These are phyloP conservation scores for Colinus virginianus DNA, from an alignment of 2,113 vertebrate species.

Conservation along the genomic window DNA sequence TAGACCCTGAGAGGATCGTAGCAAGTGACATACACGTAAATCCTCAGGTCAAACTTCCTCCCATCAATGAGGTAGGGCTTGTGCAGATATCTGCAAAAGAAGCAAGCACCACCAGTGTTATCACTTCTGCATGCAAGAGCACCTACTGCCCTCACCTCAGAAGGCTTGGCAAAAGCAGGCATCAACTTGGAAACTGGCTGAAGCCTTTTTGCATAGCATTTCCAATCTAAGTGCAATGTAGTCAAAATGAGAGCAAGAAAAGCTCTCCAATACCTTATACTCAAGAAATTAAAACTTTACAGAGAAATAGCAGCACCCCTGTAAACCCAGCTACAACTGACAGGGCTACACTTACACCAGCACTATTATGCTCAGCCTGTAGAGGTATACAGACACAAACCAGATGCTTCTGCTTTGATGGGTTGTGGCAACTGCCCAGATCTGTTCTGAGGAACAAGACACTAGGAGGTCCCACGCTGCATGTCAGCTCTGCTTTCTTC, in stretches of 20 bases:
- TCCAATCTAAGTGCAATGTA: background rate
- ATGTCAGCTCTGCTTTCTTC: background rate
- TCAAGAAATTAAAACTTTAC: background rate
- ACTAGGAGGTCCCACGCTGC: background rate
- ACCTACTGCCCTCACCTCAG: background rate
- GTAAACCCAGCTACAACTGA: background rate
- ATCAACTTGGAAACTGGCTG: background rate
- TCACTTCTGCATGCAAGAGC: background rate
- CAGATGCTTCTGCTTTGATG: too few species aligned
- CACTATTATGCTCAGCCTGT: background rate
- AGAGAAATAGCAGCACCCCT: background rate
- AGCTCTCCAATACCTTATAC: background rate
- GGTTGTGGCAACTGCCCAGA: too few species aligned
- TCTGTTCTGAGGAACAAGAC: too few species aligned
- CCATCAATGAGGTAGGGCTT: conserved; percentile 98
- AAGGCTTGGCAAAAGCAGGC: background rate
- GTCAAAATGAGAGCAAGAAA: background rate
- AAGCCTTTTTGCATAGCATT: background rate
- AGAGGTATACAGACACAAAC: too few species aligned
- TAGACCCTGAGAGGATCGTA: conserved; percentile 95
- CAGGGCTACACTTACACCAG: background rate
- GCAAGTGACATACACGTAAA: conserved; percentile 95
- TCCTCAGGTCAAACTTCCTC: conserved; percentile 96
- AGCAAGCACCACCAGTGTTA: background rate
- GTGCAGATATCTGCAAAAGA: conserved; percentile 88